Percentiles rank a stretch among this genome's conserved stretches.
Conservation (phyloP, 2,888 invertebrate genomes). For the Stenodema calcarata region DNA sequence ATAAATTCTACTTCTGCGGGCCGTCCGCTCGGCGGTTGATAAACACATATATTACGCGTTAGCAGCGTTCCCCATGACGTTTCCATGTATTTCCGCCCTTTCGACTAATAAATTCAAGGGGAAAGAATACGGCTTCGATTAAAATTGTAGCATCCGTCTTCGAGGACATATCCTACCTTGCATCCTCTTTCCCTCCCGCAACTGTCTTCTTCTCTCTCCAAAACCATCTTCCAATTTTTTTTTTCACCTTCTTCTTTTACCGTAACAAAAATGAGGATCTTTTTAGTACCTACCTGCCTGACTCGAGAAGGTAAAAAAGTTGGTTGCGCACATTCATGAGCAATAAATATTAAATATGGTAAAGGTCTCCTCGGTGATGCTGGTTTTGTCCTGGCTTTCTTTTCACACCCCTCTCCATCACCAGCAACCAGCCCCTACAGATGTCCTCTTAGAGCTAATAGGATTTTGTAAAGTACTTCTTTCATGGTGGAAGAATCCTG, state of each 20-base stretch:
- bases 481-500: too few species aligned
- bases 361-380: not conserved
- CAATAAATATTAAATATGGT: constrained; percentile 28
- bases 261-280: not conserved
- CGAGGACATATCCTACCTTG: too few species aligned
- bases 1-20: constrained; percentile 9
- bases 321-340: not conserved
- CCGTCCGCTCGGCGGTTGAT: not conserved
- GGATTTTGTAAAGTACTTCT: too few species aligned
- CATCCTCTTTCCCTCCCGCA: not conserved
- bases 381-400: not conserved
- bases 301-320: not conserved
- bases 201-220: not conserved
- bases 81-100: not conserved
- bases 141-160: constrained; percentile 28
- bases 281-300: too few species aligned
- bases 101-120: constrained; percentile 14
- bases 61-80: not conserved
- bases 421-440: not conserved
- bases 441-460: not conserved
- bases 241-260: not conserved
- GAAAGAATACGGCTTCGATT: not conserved
- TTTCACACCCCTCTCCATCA: not conserved
- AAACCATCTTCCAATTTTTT: not conserved
- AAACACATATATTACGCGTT: not conserved